Base-by-base conservation (phyloP, 2,113 vertebrate genomes). In the Boleophthalmus pectinirostris region DNA sequence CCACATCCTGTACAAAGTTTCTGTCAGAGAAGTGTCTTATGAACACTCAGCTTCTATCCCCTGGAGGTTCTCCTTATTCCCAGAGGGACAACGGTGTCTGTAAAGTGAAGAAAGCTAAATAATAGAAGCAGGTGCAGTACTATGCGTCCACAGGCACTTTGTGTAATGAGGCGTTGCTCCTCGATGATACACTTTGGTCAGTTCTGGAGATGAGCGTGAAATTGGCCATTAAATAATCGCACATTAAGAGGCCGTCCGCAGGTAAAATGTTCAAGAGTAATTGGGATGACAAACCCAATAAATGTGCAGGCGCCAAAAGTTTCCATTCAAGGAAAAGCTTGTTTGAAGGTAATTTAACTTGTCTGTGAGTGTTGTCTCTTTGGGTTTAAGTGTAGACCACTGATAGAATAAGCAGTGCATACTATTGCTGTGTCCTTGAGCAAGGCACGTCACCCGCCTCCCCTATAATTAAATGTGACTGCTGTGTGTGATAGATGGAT, bases 81-180 rank as follows among this genome's bases (percentile, higher is more conserved):
- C 80, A 18, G 56, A 54, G 74, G 74, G 83, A 14, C 67, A 67
- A 46, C 25, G 68, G 56, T 64, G 69, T 73, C 70, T 68, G 61
- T 29, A 71, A 38, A 78, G 74, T 43, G 47, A 75, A 38, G 24
- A 66, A 73, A 57, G 38, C 70, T 72, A 53, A 78, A 71, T 77
- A 76, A 80, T 25, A 70, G 51, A 80, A 73, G 58, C 76, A 83
- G 81, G 74, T 84, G 38, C 38, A 24, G n/a, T 47, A 74, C 14
- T 38, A 49, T 35, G 65, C 73, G 63, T 76, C 83, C 85, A 74
- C 46, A 35, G 78, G 87, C 79, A 69, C 81, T 80, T 79, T 74
- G 78, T 78, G 67, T 89, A 88, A 90, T 89, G 85, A 91, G 88
- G 85, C 79, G 20, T 75, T 49, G 76, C 74, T 66, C 54, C 61